phyloP scores from a whole-genome alignment of 2,888 invertebrate species.

The Papilio protenor region DNA sequence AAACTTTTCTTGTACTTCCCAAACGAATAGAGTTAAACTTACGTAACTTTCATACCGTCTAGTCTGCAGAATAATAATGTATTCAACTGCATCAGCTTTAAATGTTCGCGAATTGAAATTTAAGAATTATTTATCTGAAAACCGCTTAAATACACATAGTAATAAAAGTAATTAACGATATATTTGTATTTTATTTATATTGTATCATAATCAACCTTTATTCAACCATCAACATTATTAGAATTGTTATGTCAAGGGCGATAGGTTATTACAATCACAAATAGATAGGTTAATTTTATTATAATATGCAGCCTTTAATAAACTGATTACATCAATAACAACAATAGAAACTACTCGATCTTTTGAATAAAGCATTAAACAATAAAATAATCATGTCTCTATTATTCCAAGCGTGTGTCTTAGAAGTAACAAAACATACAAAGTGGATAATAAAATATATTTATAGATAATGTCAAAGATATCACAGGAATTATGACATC shows the following conservation, averaged over 20 bases:
- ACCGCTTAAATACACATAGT: no score
- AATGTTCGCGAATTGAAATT: background rate
- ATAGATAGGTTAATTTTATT: conserved; percentile 9
- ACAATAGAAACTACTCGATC: conserved; percentile 6
- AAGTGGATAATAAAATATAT: conserved; percentile 1
- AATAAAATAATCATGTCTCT: conserved; percentile 30
- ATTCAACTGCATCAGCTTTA: background rate
- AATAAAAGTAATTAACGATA: no score
- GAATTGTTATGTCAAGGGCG: conserved; percentile 18
- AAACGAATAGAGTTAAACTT: conserved; percentile 11
- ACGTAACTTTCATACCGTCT: background rate
- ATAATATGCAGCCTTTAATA: background rate
- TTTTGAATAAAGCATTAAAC: conserved; percentile 31
- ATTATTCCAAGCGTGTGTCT: conserved; percentile 4
- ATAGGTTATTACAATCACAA: background rate
- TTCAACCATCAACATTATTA: background rate
- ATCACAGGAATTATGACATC: conserved; percentile 17
- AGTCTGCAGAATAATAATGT: conserved; percentile 15
- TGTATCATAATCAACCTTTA: background rate
- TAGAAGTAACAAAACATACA: conserved; percentile 14
- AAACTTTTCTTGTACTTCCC: background rate
- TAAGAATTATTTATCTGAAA: no score
- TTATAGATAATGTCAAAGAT: conserved; percentile 13
- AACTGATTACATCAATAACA: conserved; percentile 16
- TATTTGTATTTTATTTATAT: background rate